Conservation (phyloP, 2,797 vertebrate species). For the Poecilia picta region DNA sequence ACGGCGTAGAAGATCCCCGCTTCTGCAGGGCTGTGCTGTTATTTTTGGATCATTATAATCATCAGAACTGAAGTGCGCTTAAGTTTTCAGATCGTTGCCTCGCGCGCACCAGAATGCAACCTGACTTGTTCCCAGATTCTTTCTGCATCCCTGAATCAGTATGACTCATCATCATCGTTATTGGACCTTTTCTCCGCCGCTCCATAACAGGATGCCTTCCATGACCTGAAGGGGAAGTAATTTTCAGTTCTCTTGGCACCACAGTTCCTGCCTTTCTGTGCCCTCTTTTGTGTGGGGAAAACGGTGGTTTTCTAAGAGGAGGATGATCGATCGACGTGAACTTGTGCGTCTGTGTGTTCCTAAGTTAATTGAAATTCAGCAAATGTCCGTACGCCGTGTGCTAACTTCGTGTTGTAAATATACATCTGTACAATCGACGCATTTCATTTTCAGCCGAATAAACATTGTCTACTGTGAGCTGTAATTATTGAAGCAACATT, state of each 20-base stretch:
- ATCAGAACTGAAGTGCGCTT: background rate
- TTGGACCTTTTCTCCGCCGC: constrained; percentile 21
- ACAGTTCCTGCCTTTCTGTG: background rate
- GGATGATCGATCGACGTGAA: background rate
- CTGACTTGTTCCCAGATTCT: background rate
- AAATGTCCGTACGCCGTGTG: background rate
- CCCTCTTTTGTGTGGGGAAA: background rate
- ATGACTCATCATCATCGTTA: constrained; percentile 14
- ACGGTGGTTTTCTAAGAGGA: background rate
- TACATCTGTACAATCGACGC: background rate
- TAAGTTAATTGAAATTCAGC: background rate
- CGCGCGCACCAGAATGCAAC: background rate
- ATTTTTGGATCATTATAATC: constrained; percentile 36
- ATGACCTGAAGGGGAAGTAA: constrained; percentile 34
- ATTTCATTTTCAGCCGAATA: background rate
- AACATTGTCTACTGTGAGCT: constrained; percentile 14
- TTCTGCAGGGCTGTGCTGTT: constrained; percentile 8
- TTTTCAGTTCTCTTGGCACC: constrained; percentile 33
- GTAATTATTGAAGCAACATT: constrained; percentile 36
- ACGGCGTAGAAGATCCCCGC: constrained; percentile 5
- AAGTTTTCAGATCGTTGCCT: background rate
- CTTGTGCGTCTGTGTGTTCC: background rate
- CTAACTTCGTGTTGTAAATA: background rate
- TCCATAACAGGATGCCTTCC: constrained; percentile 25
- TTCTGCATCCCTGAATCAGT: constrained; percentile 21